These are phyloP conservation scores for Oryzias melastigma DNA, from an alignment of 2,113 vertebrate genomes.

Conservation along the genomic window DNA sequence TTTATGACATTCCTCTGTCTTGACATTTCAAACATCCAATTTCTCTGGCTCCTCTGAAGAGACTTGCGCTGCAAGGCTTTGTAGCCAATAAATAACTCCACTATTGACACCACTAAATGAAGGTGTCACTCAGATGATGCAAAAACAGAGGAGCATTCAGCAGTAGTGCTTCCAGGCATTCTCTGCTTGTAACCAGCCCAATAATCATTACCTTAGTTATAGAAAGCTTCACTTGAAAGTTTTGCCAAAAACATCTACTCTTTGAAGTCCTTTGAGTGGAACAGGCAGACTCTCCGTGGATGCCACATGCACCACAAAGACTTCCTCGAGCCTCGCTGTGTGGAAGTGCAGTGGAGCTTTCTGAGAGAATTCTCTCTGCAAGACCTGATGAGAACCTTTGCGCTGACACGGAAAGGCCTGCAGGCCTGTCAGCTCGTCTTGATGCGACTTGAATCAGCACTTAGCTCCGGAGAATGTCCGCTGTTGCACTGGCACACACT, in stretches of 20 bases:
- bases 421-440: slow-evolving; percentile 61
- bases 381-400: slow-evolving; percentile 55
- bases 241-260: slow-evolving; percentile 39
- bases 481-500: slow-evolving; percentile 50
- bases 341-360: slow-evolving; percentile 32
- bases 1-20: background rate
- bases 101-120: slow-evolving; percentile 58
- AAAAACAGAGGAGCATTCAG: slow-evolving; percentile 31
- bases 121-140: slow-evolving; percentile 45
- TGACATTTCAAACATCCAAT: slow-evolving; percentile 28
- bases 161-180: slow-evolving; percentile 27
- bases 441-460: slow-evolving; percentile 48
- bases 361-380: slow-evolving; percentile 49
- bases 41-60: slow-evolving; percentile 20
- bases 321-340: slow-evolving; percentile 55
- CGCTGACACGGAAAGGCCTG: slow-evolving; percentile 56
- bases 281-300: slow-evolving; percentile 18
- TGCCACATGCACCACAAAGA: slow-evolving; percentile 50
- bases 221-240: slow-evolving; percentile 42
- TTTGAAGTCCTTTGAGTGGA: slow-evolving; percentile 43
- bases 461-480: slow-evolving; percentile 41
- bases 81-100: slow-evolving; percentile 55
- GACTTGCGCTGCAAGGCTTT: slow-evolving; percentile 29
- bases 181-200: slow-evolving; percentile 29
- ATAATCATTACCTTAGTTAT: slow-evolving; percentile 54